Evolutionary conservation across 2,888 invertebrate genomes (phyloP).

Genomic region (Trichogramma dendrolimi): DNA sequence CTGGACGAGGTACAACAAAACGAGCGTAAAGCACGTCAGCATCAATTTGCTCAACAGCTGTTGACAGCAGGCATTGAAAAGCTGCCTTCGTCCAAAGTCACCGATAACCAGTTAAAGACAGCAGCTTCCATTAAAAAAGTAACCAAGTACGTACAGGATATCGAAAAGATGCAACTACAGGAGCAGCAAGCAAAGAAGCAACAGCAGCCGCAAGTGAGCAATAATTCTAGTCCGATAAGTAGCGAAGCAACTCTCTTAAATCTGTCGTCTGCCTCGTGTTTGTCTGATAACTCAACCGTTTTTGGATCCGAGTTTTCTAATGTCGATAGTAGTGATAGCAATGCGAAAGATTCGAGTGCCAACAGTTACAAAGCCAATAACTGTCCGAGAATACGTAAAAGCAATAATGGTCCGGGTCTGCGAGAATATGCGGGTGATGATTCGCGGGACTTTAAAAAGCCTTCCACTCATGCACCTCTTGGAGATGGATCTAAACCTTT

Average conservation of each 20-base stretch:
- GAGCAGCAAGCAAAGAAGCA: slow-evolving; percentile 33
- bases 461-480: slow-evolving; percentile 3
- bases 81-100: slow-evolving; percentile 40
- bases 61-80: slow-evolving; percentile 42
- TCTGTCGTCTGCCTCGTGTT: slow-evolving; percentile 2
- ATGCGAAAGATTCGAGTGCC: slow-evolving; percentile 34
- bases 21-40: slow-evolving; percentile 42
- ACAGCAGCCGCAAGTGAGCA: slow-evolving; percentile 33
- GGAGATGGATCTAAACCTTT: slow-evolving; percentile 11
- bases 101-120: slow-evolving; percentile 37
- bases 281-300: no score
- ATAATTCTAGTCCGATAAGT: slow-evolving; percentile 35
- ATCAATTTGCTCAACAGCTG: slow-evolving; percentile 43
- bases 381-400: slow-evolving; percentile 39
- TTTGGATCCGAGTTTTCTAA: slow-evolving; percentile 30
- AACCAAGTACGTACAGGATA: slow-evolving; percentile 53
- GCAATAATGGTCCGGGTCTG: slow-evolving; percentile 14
- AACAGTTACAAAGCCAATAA: slow-evolving; percentile 33
- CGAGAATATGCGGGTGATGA: slow-evolving; percentile 25
- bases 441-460: slow-evolving; percentile 16
- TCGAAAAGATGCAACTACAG: slow-evolving; percentile 55
- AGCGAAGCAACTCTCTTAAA: slow-evolving; percentile 33
- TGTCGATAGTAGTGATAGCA: slow-evolving; percentile 32
- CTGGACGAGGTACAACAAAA: slow-evolving; percentile 47
- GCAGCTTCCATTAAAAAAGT: slow-evolving; percentile 46